Evolutionary conservation across 2,113 vertebrate species (phyloP), one percentile per base, ranked within the genome.

Genomic region (Pogona vitticeps): DNA sequence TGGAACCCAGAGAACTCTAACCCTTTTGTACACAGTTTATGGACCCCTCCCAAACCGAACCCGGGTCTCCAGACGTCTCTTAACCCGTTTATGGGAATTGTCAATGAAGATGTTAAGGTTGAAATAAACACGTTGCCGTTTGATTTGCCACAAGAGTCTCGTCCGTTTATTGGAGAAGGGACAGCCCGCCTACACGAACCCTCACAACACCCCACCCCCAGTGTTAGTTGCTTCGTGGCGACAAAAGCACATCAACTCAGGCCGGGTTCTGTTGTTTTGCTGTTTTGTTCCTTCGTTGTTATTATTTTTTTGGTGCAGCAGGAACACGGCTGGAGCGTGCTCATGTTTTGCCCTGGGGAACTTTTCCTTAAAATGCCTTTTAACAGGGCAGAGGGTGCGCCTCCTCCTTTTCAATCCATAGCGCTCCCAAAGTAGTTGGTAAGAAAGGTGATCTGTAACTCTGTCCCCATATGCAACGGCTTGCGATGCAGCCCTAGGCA

Each of bases 321-420:
- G 56, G 76, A 46, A 40, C 7, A 1, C 75, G 18, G 67, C 58
- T 31, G 58, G 68, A 75, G 58, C 75, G 79, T 73, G 18, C n/a
- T 65, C 73, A 80, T 67, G 67, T 63, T 73, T 28, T n/a, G 77
- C 36, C 58, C 38, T 73, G 85, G 58, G 85, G 65, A 86, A 80
- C 31, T 17, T 61, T n/a, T 14, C 68, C 33, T 63, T 31, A 58
- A 79, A 85, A 28, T 36, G 33, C 42, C 3, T 63, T 58, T 78
- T 56, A 67, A 85, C 36, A n/a, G 46, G 65, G 52, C n/a, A 12
- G 20, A n/a, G 12, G n/a, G 68, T 13, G 21, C 67, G 0, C 59
- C 72, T 70, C 0, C 46, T 38, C 73, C 38, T 42, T 88, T 58
- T 33, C 31, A 33, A 59, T 52, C 28, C 8, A 8, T 42, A n/a